Evolutionary conservation across 2,797 vertebrate species (phyloP), one percentile per base, ranked within the genome.

Genomic region (Erethizon dorsatum): DNA sequence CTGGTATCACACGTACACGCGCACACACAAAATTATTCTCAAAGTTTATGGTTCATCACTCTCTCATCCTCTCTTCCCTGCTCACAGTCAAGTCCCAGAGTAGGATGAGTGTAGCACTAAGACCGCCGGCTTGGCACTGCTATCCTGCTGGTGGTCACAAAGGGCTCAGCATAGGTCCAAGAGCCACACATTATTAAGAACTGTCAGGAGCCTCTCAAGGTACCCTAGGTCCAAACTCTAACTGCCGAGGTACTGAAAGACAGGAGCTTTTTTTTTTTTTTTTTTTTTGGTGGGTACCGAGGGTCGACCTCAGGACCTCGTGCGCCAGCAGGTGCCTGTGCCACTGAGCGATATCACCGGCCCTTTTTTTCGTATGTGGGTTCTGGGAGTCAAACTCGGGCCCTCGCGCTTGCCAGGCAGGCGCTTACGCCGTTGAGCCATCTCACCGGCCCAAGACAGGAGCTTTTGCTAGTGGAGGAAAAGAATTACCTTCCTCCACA

Each of bases 401-500:
- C 37, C 37, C 37, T 41, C 37, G 37, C 2, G 37, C 37, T 41
- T 41, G 37, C 37, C 37, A 41, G 37, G 37, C 37, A 41, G 37
- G 37, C 37, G 37, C 37, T 41, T 41, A 41, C 2, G 37, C 37
- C 37, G 37, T 2, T 41, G 37, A 41, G 37, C 37, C 2, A 41
- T 41, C 37, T 41, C 37, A 41, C 37, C 37, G 37, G 37, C 37
- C 37, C 37, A 78, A 65, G 11, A n/a, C 73, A 59, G 54, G 50
- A 28, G 83, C 61, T 65, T 77, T 56, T 83, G 84, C 73, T 2
- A 20, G 56, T 8, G 5, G 59, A 77, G 13, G 15, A 67, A 73
- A 41, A 78, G 86, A 73, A 83, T 93, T 97, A 96, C 84, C 90
- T 97, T 96, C 33, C 59, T 9, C 57, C 24, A 11, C 37, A 45